Base-by-base conservation (phyloP, 2,113 vertebrate species). In the Brachyhypopomus occidentalis region DNA sequence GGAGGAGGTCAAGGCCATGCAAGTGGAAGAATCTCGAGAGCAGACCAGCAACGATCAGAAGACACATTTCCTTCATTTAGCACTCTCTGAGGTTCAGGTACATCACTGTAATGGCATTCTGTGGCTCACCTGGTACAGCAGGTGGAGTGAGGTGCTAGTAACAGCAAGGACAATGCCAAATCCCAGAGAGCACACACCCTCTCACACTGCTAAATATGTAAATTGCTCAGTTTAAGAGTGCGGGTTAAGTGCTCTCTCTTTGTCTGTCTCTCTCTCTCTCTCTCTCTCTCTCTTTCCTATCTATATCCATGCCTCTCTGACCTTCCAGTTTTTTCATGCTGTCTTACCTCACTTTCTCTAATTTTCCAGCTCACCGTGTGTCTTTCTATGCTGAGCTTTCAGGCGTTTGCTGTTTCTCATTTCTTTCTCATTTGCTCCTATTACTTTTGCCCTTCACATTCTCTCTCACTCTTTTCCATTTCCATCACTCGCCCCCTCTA, bases 21-120 rank as follows among this genome's bases (percentile, higher is more conserved):
- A 79, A 85, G 83, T 72, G 48, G 63, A 25, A 83, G 72, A 77
- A 41, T n/a, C 70, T 66, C 58, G 56, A 83, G 76, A 79, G 62
- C 64, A 76, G n/a, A 55, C 55, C 38, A 79, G 25, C 67, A 82
- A 22, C 17, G 41, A 45, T 52, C 56, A 20, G 58, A 14, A 62
- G 58, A 38, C 76, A 22, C 55, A 76, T 76, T 66, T 85, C 66
- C 23, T 45, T 63, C 41, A 80, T 84, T 71, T 72, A 62, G 45
- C 12, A 67, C 17, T 81, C 75, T 48, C 7, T n/a, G 76, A 70
- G 38, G 52, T 9, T 19, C 20, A 22, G 56, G 8, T 38, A n/a
- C 30, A 56, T 60, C 23, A 62, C 52, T 75, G 6, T 60, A 27
- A 36, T n/a, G 22, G 34, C 14, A 34, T 60, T 75, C 14, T 52